Evolutionary conservation across 2,113 vertebrate species (phyloP), one percentile per base, ranked within the genome.

Genomic region (Apistogramma diplotaenia): DNA sequence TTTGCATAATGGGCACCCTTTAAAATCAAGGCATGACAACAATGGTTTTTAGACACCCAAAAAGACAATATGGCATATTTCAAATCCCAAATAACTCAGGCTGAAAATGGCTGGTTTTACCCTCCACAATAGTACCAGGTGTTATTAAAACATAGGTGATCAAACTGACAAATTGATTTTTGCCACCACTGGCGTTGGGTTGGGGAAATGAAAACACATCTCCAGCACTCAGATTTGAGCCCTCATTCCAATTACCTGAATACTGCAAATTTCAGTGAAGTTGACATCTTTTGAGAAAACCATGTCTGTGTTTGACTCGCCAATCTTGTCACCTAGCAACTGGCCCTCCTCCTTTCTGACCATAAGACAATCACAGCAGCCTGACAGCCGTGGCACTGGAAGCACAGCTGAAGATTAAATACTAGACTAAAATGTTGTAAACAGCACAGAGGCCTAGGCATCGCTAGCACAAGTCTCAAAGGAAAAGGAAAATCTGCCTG

Each of bases 301-400:
- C 65, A 70, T 1, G 43, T 70, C 65, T 83, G 61, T 73, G 56
- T 78, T 92, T 85, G 76, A 79, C 81, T 89, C 37, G 29, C 75
- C 59, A 73, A 84, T 86, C 76, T 89, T 85, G 93, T 95, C 86
- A 91, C 94, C 92, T 94, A 95, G 94, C 94, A 95, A 94, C 93
- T 85, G 86, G 74, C 73, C 84, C 74, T 75, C 85, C 84, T 86
- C 35, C 74, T 88, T 85, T 85, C 85, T 79, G 79, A 87, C 57
- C 85, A 12, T 60, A 81, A 85, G 87, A 85, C 82, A 85, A 89
- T 89, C 81, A 86, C 82, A 87, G 78, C 25, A 31, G 84, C 74
- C 70, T 80, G 84, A 85, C 90, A 90, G 78, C 75, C 18, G 1
- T 53, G 81, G 23, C 74, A 15, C 56, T 43, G 75, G 29, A 67